phyloP scores from a whole-genome alignment of 2,113 vertebrate species.

The cattle (Bos taurus) region ARS-UCD2.0 NC_037347.1:38516001-38516500 shows the following conservation, averaged over 20 bases:
- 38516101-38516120: not conserved
- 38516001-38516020: not conserved
- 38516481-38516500: not conserved
- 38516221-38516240: not conserved
- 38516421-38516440: not conserved
- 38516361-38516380: not conserved
- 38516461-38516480: not conserved
- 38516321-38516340: not conserved
- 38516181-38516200: not conserved
- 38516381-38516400: not conserved
- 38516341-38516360: not conserved
- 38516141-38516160: not conserved
- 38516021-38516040: not conserved
- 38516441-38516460: not conserved
- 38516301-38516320: not conserved
- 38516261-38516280: not conserved
- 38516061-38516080: not conserved
- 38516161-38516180: not conserved
- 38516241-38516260: not conserved
- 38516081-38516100: not conserved
- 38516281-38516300: not conserved
- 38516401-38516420: not conserved
- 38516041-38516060: not conserved
- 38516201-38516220: not conserved
- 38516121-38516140: not conserved